Base-by-base conservation (phyloP, 2,797 vertebrate genomes). In the Brachyalestes nurse region DNA sequence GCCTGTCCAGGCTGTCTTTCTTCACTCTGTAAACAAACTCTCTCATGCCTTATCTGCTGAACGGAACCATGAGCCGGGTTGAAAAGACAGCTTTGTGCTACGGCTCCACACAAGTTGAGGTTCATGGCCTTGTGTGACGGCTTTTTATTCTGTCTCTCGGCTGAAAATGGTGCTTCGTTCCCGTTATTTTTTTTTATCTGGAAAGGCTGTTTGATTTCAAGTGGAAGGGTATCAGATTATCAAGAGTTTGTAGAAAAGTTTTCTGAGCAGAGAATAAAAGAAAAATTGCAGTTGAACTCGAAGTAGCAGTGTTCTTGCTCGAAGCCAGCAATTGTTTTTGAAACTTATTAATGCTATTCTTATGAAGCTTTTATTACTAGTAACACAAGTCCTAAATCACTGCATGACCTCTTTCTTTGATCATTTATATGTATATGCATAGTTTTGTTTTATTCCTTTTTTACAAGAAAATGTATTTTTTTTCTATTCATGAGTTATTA, bases 51-150 rank as follows among this genome's bases (percentile, higher is more conserved):
- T 83, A 87, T 87, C 84, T 78, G 80, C 65, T 66, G 72, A 64
- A 74, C 58, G 7, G 28, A 62, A 62, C 76, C 58, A 49, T 34
- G 62, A 70, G 57, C 66, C 72, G 49, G 67, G 73, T 67, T 77
- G 71, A 80, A 85, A 85, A 79, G 78, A 49, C 75, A 73, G 86
- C 67, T 76, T 83, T 85, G 78, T 80, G 49, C 69, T 72, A 5
- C 25, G 82, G 55, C 76, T 85, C 61, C 40, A 58, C 72, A 70
- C 79, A 66, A 66, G 81, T 79, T 42, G 34, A 76, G 25, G 75
- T 58, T 72, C 55, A 34, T 51, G 73, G 73, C 62, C 74, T 58
- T 7, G 17, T 67, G 45, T 47, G 21, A 42, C 55, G 53, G 78
- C 55, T 58, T 28, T 23, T 34, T 55, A 6, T 21, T n/a, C 16